Conservation (phyloP, 2,797 vertebrate species). For the Hypotaenidia okinawae region DNA sequence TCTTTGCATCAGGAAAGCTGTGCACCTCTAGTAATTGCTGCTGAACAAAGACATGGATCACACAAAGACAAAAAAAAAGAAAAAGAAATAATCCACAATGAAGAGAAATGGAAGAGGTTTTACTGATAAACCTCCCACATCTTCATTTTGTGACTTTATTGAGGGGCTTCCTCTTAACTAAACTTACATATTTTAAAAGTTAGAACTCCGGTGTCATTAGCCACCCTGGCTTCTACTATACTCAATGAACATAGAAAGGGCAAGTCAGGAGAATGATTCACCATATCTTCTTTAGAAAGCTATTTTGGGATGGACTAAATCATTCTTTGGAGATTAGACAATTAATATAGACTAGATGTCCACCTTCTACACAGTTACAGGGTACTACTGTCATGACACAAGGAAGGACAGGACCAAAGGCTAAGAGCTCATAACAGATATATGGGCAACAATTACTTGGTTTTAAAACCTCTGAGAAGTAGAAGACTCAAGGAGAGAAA, state of each 20-base stretch:
- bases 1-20: background rate
- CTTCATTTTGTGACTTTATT: background rate
- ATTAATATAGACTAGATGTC: background rate
- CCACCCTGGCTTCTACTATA: background rate
- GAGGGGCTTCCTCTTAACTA: background rate
- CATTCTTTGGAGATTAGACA: background rate
- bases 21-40: background rate
- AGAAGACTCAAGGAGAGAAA: background rate
- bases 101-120: background rate
- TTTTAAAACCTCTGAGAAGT: background rate
- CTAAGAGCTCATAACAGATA: background rate
- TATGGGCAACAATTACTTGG: background rate
- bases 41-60: background rate
- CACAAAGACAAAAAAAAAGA: background rate
- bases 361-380: background rate
- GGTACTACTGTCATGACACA: background rate
- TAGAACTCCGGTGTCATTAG: background rate
- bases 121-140: background rate
- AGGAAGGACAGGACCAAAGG: background rate
- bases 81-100: background rate
- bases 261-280: constrained; percentile 36
- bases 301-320: constrained; percentile 37
- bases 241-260: background rate
- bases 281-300: constrained; percentile 1
- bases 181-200: background rate